A percentile compares a stretch with the other conserved stretches of the same genome.
Evolutionary conservation across 2,888 invertebrate genomes (phyloP).

Genomic region (Lacanobia wlatinum): DNA sequence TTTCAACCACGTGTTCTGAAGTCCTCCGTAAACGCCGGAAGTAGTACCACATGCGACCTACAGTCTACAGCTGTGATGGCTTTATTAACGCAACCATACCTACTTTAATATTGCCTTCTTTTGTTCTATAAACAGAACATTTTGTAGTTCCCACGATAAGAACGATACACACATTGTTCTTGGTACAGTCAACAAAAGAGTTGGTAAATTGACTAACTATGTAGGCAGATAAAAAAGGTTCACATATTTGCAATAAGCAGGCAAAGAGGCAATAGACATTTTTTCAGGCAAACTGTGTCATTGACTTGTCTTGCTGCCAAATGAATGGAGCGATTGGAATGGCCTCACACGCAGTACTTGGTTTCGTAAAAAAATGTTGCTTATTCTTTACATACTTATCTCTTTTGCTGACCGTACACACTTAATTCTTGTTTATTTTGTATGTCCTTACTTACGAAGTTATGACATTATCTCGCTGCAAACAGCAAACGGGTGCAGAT

Average conservation of each 20-base stretch:
- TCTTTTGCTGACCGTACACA: conserved; percentile 8
- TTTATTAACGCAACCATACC: conserved; percentile 13
- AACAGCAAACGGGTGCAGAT: conserved; percentile 91
- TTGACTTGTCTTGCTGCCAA: background rate
- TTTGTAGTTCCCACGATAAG: conserved; percentile 61
- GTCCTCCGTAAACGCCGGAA: conserved; percentile 35
- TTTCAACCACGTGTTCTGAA: conserved; percentile 16
- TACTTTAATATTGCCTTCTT: conserved; percentile 41
- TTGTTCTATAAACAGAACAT: conserved; percentile 42
- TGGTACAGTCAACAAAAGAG: conserved; percentile 35
- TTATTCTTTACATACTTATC: background rate
- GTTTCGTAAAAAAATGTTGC: background rate
- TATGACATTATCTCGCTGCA: conserved; percentile 20
- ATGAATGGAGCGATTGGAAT: too few species aligned
- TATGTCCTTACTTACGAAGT: conserved; percentile 25
- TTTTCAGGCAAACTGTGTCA: background rate
- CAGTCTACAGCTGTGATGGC: conserved; percentile 39
- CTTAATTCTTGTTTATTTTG: conserved; percentile 35
- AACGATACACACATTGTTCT: conserved; percentile 50
- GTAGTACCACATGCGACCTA: conserved; percentile 39
- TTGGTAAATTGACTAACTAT: background rate
- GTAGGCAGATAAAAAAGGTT: background rate
- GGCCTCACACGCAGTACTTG: too few species aligned
- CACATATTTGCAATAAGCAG: background rate
- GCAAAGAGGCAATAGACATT: background rate